Base-by-base conservation (phyloP, 64 coral and sea anemone species). In the Montipora cactus region DNA sequence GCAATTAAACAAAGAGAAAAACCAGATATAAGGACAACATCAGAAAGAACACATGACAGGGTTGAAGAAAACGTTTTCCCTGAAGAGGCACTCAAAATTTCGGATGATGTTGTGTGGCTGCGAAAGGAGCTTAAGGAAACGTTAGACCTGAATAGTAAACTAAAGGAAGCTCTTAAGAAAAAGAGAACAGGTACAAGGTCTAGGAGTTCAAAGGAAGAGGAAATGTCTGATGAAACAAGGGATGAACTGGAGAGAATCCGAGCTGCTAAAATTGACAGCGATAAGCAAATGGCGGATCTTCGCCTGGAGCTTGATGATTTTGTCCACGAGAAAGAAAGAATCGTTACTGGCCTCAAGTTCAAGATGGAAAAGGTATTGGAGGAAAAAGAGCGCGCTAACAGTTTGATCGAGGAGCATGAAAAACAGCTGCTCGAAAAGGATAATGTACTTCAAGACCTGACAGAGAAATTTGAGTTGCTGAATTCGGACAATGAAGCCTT, bases 261-360 rank as follows among this genome's bases (percentile, higher is more conserved):
- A 59, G 87, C 76, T 51, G 89, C 90, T 75, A 92, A 95, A 78
- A 28, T 88, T 28, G 75, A 92, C 11, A 82, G 25, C 9, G 89
- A 90, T 18, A 88, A 79, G 75, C 23, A 68, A 73, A 76, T 78
- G 18, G 72, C 92, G 75, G 89, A 80, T 5, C 84, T 92, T 81
- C 90, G 89, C 16, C 28, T 87, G 50, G 94, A 95, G 47, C 89
- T 95, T 53, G 82, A 92, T 92, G 57, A 92, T 50, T 69, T 92
- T 4, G 89, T 95, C n/a, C 72, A 85, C 76, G 94, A 95, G 18
- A 95, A 95, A 57, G 88, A 95, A 49, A 90, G 45, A 15, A 90
- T 95, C 70, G 88, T 95, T 10, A 28, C 57, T 2, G 80, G 81
- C 5, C 74, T 90, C 47, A 95, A 90, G 13, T 52, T 45, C 20